Evolutionary conservation across 1,140 invertebrate genomes (phyloP), one percentile per base, ranked within the genome.

Genomic region (Pseudomyrmex pallidus): DNA sequence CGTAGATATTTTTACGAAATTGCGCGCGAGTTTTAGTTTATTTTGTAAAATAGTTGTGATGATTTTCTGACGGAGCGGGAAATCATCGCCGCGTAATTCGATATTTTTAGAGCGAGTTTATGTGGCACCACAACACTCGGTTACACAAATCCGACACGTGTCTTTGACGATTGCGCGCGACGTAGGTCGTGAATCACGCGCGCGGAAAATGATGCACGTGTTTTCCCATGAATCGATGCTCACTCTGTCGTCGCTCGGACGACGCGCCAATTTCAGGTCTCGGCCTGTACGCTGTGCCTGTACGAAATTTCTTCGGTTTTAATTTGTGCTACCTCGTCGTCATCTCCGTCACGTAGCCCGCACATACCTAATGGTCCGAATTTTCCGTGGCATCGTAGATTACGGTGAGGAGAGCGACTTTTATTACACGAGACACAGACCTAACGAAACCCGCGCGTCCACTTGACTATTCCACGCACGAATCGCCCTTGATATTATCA

Each of bases 401-500:
- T 72, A 80, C 56, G 66, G 54, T 17, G n/a, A 72, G 52, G 46
- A 50, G 54, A 66, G 54, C n/a, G 66, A 80, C 76, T 80, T 80
- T 80, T 80, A 80, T 80, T 80, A 72, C 62, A 77, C 76, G 44
- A 80, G 66, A 72, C 54, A 76, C n/a, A 22, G 70, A 64, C 59
- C 46, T 82, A 82, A 82, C 80, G 59, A 82, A 74, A 82, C 70
- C 35, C 35, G 54, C 12, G 15, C 80, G 59, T 54, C 80, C 59
- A 68, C 66, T 85, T 57, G 68, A 48, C 57, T 83, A 85, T 85
- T 85, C 83, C 57, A 4, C 74, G 83, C 83, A 82, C 77, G 80
- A 59, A 85, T 85, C 76, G 76, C 66, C 78, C 76, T 82, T 82
- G 83, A 85, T 85, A 85, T 68, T 72, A 85, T 85, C 83, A 85